Percentiles rank a stretch among this genome's conserved stretches.
Conservation (phyloP, 2,888 invertebrate species). For the Noctuana brunneofusca region DNA sequence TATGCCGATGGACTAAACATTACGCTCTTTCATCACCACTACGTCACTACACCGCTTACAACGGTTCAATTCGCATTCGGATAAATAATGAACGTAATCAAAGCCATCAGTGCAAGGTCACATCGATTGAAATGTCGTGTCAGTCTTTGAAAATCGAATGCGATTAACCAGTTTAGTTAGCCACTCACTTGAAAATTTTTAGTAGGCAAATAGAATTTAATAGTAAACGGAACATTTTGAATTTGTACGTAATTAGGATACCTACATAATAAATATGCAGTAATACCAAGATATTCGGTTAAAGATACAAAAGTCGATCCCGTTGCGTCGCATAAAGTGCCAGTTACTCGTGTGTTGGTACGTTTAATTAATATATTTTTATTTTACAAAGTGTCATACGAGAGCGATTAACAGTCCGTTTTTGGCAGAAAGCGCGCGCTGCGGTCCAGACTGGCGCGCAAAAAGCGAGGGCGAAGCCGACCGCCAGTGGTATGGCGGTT, state of each 20-base stretch:
- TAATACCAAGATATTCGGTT: conserved; percentile 11
- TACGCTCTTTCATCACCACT: conserved; percentile 54
- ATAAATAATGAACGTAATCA: conserved; percentile 35
- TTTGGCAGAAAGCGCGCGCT: conserved; percentile 52
- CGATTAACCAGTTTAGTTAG: conserved; percentile 10
- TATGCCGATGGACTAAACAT: conserved; percentile 68
- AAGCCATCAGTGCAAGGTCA: conserved; percentile 44
- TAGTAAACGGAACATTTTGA: background rate
- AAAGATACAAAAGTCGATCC: conserved; percentile 15
- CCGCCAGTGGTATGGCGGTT: conserved; percentile 54
- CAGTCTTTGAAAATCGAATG: conserved; percentile 48
- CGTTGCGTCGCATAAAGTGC: conserved; percentile 21
- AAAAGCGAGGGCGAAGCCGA: conserved; percentile 49
- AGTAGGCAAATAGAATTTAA: background rate
- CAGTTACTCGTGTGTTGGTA: conserved; percentile 32
- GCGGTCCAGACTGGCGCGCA: conserved; percentile 48
- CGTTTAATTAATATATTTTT: conserved; percentile 45
- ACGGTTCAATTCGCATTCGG: conserved; percentile 28
- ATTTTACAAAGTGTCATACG: conserved; percentile 41
- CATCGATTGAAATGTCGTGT: conserved; percentile 36
- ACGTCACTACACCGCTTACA: conserved; percentile 39
- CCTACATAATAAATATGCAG: conserved; percentile 10
- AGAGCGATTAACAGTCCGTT: conserved; percentile 58
- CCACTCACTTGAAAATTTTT: background rate
- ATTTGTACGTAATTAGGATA: background rate